phyloP scores from a whole-genome alignment of 2,888 invertebrate genomes.

The Dynastes tityus region DNA sequence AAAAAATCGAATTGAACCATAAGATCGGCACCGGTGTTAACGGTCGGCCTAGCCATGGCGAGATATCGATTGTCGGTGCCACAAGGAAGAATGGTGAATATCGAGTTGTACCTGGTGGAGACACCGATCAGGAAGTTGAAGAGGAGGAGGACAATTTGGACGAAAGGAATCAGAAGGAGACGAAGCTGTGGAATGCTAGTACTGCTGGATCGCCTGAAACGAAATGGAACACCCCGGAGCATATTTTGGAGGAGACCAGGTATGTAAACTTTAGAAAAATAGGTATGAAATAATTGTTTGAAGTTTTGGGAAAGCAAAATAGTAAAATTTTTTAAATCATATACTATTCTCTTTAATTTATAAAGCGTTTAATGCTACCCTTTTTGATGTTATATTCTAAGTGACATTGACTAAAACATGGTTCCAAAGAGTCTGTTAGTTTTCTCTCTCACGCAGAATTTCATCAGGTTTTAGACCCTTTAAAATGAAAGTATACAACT shows the following conservation, averaged over 20 bases:
- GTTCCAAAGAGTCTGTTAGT: no score
- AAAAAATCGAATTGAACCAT: slow-evolving; percentile 85
- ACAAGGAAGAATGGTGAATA: slow-evolving; percentile 78
- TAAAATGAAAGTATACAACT: no score
- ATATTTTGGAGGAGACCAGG: slow-evolving; percentile 54
- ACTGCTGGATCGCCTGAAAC: slow-evolving; percentile 49
- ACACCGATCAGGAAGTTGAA: slow-evolving; percentile 76
- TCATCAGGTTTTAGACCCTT: no score
- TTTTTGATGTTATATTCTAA: no score
- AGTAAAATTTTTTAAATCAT: no score
- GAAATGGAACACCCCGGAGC: slow-evolving; percentile 63
- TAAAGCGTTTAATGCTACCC: no score
- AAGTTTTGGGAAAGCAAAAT: no score
- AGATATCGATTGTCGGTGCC: slow-evolving; percentile 67
- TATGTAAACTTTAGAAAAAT: background rate
- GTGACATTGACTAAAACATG: no score
- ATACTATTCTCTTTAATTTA: no score
- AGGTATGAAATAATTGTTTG: no score
- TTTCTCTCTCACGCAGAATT: no score
- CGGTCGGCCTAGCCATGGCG: slow-evolving; percentile 55
- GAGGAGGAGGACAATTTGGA: slow-evolving; percentile 75
- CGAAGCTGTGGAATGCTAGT: slow-evolving; percentile 61
- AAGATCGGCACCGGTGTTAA: slow-evolving; percentile 61
- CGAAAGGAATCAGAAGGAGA: slow-evolving; percentile 67
- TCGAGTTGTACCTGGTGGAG: slow-evolving; percentile 77